Conservation (phyloP, 1,140 invertebrate genomes). For the Achatina immaculata region DNA sequence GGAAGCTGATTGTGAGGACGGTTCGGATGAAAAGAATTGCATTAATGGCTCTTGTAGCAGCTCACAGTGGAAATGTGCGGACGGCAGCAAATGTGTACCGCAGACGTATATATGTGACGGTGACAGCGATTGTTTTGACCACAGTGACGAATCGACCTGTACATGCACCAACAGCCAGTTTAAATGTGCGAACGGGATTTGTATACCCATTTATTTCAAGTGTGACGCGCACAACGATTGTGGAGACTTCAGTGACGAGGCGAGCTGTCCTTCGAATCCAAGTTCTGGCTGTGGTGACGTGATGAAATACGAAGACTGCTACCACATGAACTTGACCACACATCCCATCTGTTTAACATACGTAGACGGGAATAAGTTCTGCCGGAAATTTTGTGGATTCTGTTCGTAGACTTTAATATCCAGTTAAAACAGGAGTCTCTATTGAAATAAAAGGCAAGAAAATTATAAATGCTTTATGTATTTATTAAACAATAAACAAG, state of each 20-base stretch:
- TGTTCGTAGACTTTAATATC: not conserved
- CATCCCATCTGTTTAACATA: conserved; percentile 13
- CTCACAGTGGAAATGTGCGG: conserved; percentile 40
- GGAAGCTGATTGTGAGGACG: conserved; percentile 50
- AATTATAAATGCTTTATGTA: too few relatives aligned
- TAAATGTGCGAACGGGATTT: not conserved
- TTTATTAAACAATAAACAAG: too few relatives aligned
- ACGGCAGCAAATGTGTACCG: not conserved
- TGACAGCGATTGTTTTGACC: conserved; percentile 41
- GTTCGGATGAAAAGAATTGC: conserved; percentile 48
- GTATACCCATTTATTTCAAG: not conserved
- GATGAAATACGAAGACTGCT: conserved; percentile 13
- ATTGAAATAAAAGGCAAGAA: too few relatives aligned
- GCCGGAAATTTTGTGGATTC: conserved; percentile 16
- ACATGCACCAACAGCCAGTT: conserved; percentile 6
- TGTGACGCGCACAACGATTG: conserved; percentile 26
- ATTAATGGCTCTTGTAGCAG: conserved; percentile 40
- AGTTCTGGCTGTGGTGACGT: not conserved
- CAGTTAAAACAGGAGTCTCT: too few relatives aligned
- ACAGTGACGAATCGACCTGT: conserved; percentile 76
- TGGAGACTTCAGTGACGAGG: conserved; percentile 17
- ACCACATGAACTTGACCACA: conserved; percentile 19
- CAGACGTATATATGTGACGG: conserved; percentile 70
- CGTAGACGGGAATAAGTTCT: conserved; percentile 7
- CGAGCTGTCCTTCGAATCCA: not conserved